Base-by-base conservation (phyloP, 1,140 invertebrate species). In the Brachionus plicatilis region DNA sequence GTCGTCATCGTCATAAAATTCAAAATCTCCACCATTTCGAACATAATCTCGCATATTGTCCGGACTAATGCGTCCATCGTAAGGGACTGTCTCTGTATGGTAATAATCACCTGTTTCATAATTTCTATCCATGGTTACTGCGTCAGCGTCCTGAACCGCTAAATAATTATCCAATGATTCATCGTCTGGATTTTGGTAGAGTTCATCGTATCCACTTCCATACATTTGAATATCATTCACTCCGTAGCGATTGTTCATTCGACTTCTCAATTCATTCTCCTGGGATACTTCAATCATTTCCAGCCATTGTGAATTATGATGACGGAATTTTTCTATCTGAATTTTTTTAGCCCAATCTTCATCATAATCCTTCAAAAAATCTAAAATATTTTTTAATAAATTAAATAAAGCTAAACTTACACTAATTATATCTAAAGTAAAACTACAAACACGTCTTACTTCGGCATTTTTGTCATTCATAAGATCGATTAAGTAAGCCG, bases 241-340 rank as follows among this genome's bases (percentile, higher is more conserved):
- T n/a, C 11, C 72, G 9, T 37, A 37, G 27, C 45, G 27, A n/a
- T 29, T n/a, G 17, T 47, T 37, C 14, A 50, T 76, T 43, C 12
- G 68, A 20, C 14, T 76, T 76, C 72, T 76, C 20, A 76, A 5
- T 43, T 75, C 70, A 50, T 50, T 60, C 37, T 80, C 50, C 17
- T 24, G 78, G 9, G 50, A 60, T 29, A 45, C 47, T 9, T 90
- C 94, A 33, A 98, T 95, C 93, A 98, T 97, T 87, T 96, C 95
- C 68, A 99, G 89, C 97, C 97, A 99, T 88, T 98, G 95, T 0
- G 94, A 94, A 90, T 99, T 99, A 89, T 99, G 95, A 88, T 94
- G 95, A 24, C 95, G 92, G 88, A 99, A 99, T 86, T 96, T 94
- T 90, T 98, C 96, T 85, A 95, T 92, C 91, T 95, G 94, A 83